These are phyloP conservation scores for Athetis lepigone DNA, from an alignment of 2,888 invertebrate species.

Conservation along the genomic window DNA sequence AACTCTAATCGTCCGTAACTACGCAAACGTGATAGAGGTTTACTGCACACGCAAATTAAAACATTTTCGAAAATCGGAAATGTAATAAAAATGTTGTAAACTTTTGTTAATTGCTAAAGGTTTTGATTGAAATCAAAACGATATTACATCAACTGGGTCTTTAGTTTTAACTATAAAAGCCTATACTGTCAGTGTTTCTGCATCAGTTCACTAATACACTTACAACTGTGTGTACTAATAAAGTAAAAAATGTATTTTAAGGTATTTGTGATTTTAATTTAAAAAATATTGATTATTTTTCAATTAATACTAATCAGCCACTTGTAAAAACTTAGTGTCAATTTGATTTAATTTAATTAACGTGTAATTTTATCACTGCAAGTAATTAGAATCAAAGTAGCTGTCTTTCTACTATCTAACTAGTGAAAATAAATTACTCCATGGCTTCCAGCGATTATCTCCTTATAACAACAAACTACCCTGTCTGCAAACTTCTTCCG, in stretches of 20 bases:
- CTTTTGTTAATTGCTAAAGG: constrained; percentile 21
- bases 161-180: constrained; percentile 47
- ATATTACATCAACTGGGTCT: constrained; percentile 22
- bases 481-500: too few relatives aligned
- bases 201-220: constrained; percentile 58
- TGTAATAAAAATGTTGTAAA: constrained; percentile 39
- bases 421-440: too few relatives aligned
- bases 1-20: background rate
- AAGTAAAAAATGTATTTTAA: constrained; percentile 35
- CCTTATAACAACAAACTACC: too few relatives aligned
- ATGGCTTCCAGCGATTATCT: too few relatives aligned
- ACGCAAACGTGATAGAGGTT: background rate
- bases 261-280: constrained; percentile 14
- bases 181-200: constrained; percentile 1
- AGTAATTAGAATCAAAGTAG: too few relatives aligned
- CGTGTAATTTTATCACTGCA: background rate
- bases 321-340: too few relatives aligned
- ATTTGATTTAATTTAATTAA: too few relatives aligned
- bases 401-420: too few relatives aligned
- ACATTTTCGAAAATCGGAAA: constrained; percentile 30
- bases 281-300: background rate
- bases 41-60: constrained; percentile 21
- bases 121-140: constrained; percentile 40
- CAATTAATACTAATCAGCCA: background rate
- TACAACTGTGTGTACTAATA: background rate